A percentile compares a stretch with the other conserved stretches of the same genome.
phyloP scores from a whole-genome alignment of 2,113 vertebrate genomes.

The Ranitomeya variabilis region DNA sequence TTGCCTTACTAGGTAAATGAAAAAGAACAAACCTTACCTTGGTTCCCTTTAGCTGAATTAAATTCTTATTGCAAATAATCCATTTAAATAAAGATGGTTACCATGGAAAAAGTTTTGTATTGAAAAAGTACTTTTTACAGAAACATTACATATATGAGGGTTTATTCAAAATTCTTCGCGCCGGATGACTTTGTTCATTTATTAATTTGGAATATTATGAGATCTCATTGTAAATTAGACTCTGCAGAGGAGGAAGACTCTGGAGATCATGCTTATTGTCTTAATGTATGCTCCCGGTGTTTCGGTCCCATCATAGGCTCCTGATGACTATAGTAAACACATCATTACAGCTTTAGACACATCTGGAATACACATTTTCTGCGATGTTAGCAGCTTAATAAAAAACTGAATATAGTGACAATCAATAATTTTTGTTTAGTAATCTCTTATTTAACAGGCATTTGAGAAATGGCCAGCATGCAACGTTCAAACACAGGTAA shows the following conservation, averaged over 20 bases:
- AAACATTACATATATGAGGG: background rate
- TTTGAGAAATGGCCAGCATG: background rate
- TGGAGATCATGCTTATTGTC: background rate
- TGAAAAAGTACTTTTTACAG: background rate
- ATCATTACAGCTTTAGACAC: background rate
- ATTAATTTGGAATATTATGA: background rate
- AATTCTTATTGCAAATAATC: background rate
- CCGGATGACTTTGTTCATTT: background rate
- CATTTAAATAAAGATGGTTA: background rate
- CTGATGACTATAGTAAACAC: background rate
- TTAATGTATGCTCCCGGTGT: background rate
- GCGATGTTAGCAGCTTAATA: background rate
- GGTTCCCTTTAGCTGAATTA: background rate
- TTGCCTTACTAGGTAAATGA: background rate
- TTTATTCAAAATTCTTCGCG: background rate
- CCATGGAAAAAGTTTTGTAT: background rate
- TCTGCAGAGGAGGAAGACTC: background rate
- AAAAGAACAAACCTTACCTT: background rate
- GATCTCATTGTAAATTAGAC: background rate
- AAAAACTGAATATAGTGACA: background rate
- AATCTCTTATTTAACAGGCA: background rate
- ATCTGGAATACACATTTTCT: background rate
- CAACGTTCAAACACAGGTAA: too few species aligned
- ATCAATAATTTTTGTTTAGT: background rate
- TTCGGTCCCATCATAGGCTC: background rate